Percentiles rank a stretch among this genome's conserved stretches.
Conservation (phyloP, 2,113 vertebrate genomes). For the Formicarius rufipectus region DNA sequence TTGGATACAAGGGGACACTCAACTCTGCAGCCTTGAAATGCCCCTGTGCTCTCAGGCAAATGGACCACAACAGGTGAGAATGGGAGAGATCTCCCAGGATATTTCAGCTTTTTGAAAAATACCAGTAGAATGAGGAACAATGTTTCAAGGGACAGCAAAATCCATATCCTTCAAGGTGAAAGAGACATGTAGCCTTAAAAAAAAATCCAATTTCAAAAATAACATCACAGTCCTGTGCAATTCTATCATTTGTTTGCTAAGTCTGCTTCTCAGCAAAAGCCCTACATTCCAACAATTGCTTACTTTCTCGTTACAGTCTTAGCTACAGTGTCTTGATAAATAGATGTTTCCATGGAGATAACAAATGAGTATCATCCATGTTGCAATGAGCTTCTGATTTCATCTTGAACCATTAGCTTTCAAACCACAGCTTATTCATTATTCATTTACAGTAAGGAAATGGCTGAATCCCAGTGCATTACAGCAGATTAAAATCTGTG, state of each 20-base stretch:
- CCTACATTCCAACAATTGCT: neutral
- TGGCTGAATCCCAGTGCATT: slow-evolving; percentile 51
- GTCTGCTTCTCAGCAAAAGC: slow-evolving; percentile 11
- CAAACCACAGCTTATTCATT: slow-evolving; percentile 73
- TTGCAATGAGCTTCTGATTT: slow-evolving; percentile 70
- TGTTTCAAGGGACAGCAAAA: neutral
- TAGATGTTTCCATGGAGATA: slow-evolving; percentile 73
- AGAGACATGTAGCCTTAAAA: neutral
- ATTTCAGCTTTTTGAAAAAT: neutral
- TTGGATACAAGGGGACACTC: rapidly evolving
- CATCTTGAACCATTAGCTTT: slow-evolving; percentile 75
- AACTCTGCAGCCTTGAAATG: neutral
- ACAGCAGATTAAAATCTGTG: slow-evolving; percentile 22
- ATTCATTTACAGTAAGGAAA: slow-evolving; percentile 73
- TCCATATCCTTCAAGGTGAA: neutral
- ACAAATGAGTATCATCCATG: slow-evolving; percentile 64
- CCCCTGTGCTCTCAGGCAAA: neutral
- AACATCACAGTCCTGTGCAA: neutral
- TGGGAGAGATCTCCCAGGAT: neutral
- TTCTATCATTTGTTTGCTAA: neutral
- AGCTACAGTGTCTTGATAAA: slow-evolving; percentile 59
- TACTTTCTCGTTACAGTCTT: slow-evolving; percentile 38
- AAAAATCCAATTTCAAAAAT: neutral
- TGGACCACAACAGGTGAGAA: neutral
- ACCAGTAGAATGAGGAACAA: neutral